These are phyloP conservation scores for Rhincodon typus DNA, from an alignment of 2,797 vertebrate genomes.

Conservation along the genomic window DNA sequence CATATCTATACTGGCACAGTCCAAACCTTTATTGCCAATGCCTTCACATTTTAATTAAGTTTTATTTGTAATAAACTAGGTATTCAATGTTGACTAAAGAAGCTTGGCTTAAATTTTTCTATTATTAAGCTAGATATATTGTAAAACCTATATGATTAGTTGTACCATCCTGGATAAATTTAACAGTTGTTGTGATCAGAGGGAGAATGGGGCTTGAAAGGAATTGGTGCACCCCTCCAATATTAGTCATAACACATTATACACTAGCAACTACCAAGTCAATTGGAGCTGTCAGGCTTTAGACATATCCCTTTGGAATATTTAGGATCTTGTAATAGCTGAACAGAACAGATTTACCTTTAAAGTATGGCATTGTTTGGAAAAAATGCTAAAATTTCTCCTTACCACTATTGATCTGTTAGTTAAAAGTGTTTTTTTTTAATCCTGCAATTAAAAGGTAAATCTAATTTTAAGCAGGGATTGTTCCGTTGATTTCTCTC, in stretches of 20 bases:
- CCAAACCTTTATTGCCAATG: too few relatives aligned
- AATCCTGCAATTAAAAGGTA: neutral
- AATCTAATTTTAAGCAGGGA: neutral
- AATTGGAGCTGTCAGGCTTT: neutral
- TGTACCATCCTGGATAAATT: too few relatives aligned
- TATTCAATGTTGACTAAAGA: too few relatives aligned
- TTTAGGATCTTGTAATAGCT: neutral
- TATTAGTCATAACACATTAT: neutral
- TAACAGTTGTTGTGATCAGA: too few relatives aligned
- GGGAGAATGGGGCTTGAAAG: too few relatives aligned
- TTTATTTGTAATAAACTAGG: too few relatives aligned
- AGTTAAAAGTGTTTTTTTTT: neutral
- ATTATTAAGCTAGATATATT: too few relatives aligned
- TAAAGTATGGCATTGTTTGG: neutral
- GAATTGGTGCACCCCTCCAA: too few relatives aligned
- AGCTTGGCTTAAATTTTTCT: too few relatives aligned
- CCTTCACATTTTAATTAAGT: too few relatives aligned
- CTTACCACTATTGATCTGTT: neutral
- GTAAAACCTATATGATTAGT: too few relatives aligned
- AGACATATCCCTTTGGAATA: neutral
- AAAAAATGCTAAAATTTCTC: neutral
- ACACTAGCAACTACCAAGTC: neutral
- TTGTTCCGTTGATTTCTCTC: neutral
- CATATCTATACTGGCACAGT: too few relatives aligned
- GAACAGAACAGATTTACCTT: neutral